Percentiles rank a stretch among this genome's conserved stretches.
Conservation (phyloP, 2,888 invertebrate species). For the Hyposoter didymator region DNA sequence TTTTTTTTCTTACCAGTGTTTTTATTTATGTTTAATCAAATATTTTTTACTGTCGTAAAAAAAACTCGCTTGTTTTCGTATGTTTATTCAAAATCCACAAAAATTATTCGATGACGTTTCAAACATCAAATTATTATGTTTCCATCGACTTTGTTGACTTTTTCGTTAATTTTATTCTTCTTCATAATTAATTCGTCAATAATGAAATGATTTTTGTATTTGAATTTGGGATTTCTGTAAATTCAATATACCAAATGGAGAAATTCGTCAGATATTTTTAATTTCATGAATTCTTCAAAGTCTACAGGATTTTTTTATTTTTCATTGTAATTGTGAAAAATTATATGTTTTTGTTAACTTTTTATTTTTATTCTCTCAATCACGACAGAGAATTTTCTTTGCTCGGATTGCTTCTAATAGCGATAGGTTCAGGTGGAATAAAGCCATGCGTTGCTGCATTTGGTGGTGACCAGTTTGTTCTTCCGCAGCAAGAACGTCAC, state of each 20-base stretch:
- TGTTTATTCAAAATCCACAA: too few relatives aligned
- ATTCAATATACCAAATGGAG: neutral
- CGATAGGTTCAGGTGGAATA: conserved; percentile 94
- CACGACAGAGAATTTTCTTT: conserved; percentile 87
- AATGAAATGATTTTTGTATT: neutral
- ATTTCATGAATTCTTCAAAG: neutral
- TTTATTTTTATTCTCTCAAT: conserved; percentile 63
- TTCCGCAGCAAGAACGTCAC: conserved; percentile 92
- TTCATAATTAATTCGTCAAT: neutral
- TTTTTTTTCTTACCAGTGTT: neutral
- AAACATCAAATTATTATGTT: neutral
- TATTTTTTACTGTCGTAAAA: neutral
- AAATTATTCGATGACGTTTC: neutral
- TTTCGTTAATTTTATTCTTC: neutral
- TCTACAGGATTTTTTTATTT: neutral
- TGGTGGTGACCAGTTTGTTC: conserved; percentile 93
- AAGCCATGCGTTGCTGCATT: conserved; percentile 95
- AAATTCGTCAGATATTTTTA: neutral
- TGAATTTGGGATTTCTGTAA: neutral
- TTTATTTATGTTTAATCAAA: neutral
- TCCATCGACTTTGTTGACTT: neutral
- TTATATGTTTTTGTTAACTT: conserved; percentile 3
- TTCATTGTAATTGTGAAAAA: neutral
- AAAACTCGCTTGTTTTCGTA: neutral
- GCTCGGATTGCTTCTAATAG: conserved; percentile 90